phyloP scores from a whole-genome alignment of 2,797 vertebrate species.

The Aulostomus chinensis region DNA sequence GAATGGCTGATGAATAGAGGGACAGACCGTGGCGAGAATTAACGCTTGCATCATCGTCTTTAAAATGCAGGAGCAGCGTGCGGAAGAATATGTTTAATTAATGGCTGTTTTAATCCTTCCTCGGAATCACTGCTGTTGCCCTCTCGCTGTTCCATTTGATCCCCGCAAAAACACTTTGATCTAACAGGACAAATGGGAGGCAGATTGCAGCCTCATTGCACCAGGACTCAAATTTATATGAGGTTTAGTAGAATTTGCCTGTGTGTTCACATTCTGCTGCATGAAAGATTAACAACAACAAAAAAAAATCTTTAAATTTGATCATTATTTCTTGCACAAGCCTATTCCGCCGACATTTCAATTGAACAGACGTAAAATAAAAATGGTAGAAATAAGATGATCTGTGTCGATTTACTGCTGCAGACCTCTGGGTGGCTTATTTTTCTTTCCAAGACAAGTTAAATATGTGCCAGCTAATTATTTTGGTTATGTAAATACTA shows the following conservation, averaged over 20 bases:
- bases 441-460: no score
- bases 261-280: no score
- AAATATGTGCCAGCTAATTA: no score
- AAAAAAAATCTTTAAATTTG: slow-evolving; percentile 3
- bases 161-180: slow-evolving; percentile 75
- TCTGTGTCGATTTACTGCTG: no score
- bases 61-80: slow-evolving; percentile 68
- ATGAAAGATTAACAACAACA: no score
- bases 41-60: slow-evolving; percentile 69
- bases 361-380: no score
- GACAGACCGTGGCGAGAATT: slow-evolving; percentile 64
- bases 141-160: slow-evolving; percentile 74
- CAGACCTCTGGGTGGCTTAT: no score
- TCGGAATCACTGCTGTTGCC: slow-evolving; percentile 66
- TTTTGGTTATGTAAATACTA: slow-evolving; percentile 48
- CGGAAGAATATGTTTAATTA: slow-evolving; percentile 79
- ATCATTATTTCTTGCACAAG: no score
- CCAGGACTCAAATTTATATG: slow-evolving; percentile 25
- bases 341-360: no score
- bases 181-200: slow-evolving; percentile 56
- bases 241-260: no score
- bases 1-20: slow-evolving; percentile 75
- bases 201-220: slow-evolving; percentile 67
- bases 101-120: slow-evolving; percentile 71
- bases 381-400: no score